phyloP scores from a whole-genome alignment of 2,888 invertebrate genomes.

The Allygus modestus region DNA sequence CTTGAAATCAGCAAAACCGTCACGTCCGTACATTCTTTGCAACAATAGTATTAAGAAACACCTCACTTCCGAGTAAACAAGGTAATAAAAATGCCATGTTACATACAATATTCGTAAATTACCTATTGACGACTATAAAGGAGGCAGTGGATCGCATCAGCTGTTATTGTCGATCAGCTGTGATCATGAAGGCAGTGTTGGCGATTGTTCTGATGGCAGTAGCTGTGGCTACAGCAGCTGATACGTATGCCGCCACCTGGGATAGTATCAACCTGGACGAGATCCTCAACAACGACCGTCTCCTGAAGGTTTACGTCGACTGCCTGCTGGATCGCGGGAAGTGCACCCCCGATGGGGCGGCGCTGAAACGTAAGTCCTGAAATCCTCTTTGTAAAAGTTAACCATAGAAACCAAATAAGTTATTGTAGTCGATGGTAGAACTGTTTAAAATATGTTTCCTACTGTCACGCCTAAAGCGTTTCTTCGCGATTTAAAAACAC shows the following conservation, averaged over 20 bases:
- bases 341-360: conserved; percentile 66
- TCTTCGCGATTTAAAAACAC: too few relatives aligned
- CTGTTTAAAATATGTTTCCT: too few relatives aligned
- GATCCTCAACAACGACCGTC: conserved; percentile 58
- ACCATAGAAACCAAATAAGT: too few relatives aligned
- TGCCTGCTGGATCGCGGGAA: conserved; percentile 67
- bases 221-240: conserved; percentile 12
- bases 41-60: conserved; percentile 15
- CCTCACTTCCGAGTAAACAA: background rate
- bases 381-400: too few relatives aligned
- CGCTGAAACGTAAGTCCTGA: conserved; percentile 66
- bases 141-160: background rate
- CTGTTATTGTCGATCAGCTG: background rate
- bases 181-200: conserved; percentile 38
- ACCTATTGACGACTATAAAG: background rate
- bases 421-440: too few relatives aligned
- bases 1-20: background rate
- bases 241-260: background rate
- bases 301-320: conserved; percentile 53
- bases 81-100: conserved; percentile 3
- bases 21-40: background rate
- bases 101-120: background rate
- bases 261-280: conserved; percentile 64
- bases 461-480: too few relatives aligned
- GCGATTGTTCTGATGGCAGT: background rate